phyloP scores from a whole-genome alignment of 2,113 vertebrate species.

The Uropsilus gracilis region DNA sequence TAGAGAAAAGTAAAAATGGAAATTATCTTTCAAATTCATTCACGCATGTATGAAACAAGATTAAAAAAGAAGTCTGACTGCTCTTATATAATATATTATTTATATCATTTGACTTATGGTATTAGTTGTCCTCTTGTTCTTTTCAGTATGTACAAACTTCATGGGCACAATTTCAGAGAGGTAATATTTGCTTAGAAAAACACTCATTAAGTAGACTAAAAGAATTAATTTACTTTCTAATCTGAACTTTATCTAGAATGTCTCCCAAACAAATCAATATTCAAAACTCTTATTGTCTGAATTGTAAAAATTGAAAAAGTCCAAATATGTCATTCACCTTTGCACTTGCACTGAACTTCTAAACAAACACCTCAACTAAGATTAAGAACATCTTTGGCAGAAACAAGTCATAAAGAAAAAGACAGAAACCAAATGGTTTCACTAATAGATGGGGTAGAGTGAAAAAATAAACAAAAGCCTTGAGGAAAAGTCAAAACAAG shows the following conservation, averaged over 20 bases:
- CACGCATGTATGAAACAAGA: background rate
- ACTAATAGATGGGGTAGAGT: too few relatives aligned
- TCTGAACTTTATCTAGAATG: background rate
- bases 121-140: background rate
- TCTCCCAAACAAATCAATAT: background rate
- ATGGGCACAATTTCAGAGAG: conserved; percentile 21
- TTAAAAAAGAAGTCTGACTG: background rate
- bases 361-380: background rate
- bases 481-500: too few relatives aligned
- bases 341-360: background rate
- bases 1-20: background rate
- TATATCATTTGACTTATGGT: background rate
- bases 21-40: conserved; percentile 15
- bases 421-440: too few relatives aligned
- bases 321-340: background rate
- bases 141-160: conserved; percentile 25
- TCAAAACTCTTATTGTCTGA: conserved; percentile 4
- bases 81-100: background rate
- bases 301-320: background rate
- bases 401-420: too few relatives aligned
- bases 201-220: background rate
- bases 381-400: too few relatives aligned
- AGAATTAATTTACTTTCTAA: background rate
- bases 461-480: too few relatives aligned
- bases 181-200: conserved; percentile 21